These are phyloP conservation scores for Lucilia sericata DNA, from an alignment of 1,140 invertebrate species.

Conservation along the genomic window DNA sequence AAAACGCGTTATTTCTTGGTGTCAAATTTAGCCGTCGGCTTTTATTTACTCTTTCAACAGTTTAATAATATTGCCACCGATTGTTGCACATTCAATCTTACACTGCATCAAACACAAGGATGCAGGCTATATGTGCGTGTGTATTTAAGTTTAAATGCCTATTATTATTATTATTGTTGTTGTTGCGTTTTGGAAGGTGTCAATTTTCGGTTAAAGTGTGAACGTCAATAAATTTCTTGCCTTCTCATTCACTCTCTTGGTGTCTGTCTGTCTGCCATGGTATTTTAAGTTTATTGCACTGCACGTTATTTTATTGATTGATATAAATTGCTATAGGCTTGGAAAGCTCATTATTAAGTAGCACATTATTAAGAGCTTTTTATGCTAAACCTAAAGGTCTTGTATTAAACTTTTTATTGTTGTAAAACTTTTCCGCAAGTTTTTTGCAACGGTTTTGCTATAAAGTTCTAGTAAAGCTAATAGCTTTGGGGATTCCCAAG, in stretches of 20 bases:
- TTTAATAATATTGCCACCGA: slow-evolving; percentile 8
- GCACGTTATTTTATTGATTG: not conserved
- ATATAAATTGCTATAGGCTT: not conserved
- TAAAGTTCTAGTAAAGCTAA: too few species aligned
- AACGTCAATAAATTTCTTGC: not conserved
- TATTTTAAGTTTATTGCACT: not conserved
- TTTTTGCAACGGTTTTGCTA: too few species aligned
- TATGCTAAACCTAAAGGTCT: too few species aligned
- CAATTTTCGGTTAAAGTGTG: slow-evolving; percentile 5
- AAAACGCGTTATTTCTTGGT: not conserved
- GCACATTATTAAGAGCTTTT: not conserved
- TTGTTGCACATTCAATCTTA: not conserved
- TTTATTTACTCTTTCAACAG: slow-evolving; percentile 29
- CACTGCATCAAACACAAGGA: not conserved
- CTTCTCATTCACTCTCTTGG: not conserved
- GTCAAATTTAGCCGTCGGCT: slow-evolving; percentile 18
- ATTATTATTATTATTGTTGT: slow-evolving; percentile 25
- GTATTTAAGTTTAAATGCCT: not conserved
- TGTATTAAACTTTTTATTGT: too few species aligned
- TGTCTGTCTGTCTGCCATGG: not conserved
- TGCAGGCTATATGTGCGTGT: slow-evolving; percentile 37
- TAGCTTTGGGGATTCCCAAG: too few species aligned
- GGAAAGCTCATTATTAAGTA: not conserved
- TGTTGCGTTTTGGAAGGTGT: slow-evolving; percentile 18
- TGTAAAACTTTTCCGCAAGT: too few species aligned